phyloP scores from a whole-genome alignment of 2,888 invertebrate species.

The Athripsodes cinereus region DNA sequence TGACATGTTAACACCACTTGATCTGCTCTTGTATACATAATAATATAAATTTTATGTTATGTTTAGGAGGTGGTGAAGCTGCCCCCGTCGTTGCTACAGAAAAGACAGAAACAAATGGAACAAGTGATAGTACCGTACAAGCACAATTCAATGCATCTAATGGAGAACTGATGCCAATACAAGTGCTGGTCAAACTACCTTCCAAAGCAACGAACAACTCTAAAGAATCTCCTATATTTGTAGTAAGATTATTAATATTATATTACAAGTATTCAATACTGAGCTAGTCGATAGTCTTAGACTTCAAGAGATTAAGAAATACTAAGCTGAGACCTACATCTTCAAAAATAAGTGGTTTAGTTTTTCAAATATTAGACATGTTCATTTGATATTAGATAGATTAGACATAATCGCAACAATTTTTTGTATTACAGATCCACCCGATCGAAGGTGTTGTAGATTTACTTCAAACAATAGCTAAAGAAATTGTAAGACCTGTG shows the following conservation, averaged over 20 bases:
- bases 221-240: constrained; percentile 53
- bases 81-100: constrained; percentile 25
- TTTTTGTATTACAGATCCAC: constrained; percentile 58
- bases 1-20: no score
- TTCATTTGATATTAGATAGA: no score
- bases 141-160: constrained; percentile 44
- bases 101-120: constrained; percentile 32
- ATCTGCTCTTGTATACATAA: no score
- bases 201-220: constrained; percentile 44
- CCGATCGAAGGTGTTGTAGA: constrained; percentile 85
- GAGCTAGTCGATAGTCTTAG: no score
- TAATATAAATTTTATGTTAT: not conserved
- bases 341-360: no score
- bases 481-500: constrained; percentile 66
- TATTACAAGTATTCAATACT: no score
- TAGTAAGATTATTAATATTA: no score
- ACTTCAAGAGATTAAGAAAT: no score
- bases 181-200: constrained; percentile 62
- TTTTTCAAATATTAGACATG: no score
- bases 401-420: no score
- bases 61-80: constrained; percentile 28
- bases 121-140: constrained; percentile 45
- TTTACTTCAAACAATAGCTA: constrained; percentile 65
- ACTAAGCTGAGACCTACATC: no score
- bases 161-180: constrained; percentile 67